Percentiles rank a stretch among this genome's conserved stretches.
Evolutionary conservation across 2,113 vertebrate species (phyloP).

Genomic region (Smithornis capensis): DNA sequence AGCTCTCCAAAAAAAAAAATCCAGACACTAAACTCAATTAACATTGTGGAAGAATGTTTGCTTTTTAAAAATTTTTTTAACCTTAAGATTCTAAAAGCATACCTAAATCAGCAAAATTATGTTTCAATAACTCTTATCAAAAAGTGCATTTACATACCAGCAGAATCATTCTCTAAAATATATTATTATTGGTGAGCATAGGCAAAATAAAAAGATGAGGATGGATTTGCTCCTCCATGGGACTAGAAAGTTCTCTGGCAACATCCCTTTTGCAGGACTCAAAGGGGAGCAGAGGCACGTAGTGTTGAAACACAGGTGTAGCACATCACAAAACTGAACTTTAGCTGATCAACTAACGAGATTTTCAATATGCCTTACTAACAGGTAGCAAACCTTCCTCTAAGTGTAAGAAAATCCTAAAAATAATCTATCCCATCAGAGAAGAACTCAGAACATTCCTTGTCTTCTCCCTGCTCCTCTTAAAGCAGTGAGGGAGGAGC

Average conservation of each 20-base stretch:
- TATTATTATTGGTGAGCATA: neutral
- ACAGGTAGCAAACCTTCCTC: neutral
- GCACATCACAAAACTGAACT: neutral
- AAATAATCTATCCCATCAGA: neutral
- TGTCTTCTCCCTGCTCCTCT: neutral
- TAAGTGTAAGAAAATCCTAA: neutral
- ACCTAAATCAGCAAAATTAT: neutral
- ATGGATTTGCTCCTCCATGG: neutral
- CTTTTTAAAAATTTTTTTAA: neutral
- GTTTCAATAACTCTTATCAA: neutral
- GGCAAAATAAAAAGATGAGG: neutral
- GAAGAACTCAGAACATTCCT: neutral
- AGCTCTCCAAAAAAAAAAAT: neutral
- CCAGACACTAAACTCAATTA: neutral
- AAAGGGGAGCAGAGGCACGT: neutral
- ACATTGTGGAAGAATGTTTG: neutral
- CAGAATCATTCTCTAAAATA: constrained; percentile 1
- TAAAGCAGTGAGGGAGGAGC: neutral
- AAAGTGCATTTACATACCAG: neutral
- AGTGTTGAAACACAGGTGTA: neutral
- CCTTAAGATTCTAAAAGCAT: neutral
- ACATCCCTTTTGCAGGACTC: neutral
- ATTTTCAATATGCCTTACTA: neutral
- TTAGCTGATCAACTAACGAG: neutral
- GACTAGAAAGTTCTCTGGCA: neutral